Conservation (phyloP, 1,140 invertebrate species). For the Gryllus bimaculatus region DNA sequence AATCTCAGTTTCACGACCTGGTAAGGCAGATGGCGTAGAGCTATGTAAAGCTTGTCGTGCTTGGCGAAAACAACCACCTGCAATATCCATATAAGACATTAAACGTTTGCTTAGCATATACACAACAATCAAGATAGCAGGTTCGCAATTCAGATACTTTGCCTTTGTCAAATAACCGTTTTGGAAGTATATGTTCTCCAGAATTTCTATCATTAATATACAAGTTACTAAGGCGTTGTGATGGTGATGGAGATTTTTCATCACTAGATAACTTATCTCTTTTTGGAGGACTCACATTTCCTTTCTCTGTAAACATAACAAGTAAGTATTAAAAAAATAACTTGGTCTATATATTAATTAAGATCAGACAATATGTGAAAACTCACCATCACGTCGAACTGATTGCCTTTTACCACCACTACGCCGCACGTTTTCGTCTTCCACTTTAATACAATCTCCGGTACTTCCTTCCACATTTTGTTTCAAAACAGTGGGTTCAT, state of each 20-base stretch:
- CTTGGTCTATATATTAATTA: not conserved
- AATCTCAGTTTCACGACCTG: slow-evolving; percentile 71
- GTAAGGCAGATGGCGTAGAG: slow-evolving; percentile 51
- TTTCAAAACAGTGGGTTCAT: not conserved
- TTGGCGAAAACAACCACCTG: not conserved
- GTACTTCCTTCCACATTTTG: not conserved
- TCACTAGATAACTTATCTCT: not conserved
- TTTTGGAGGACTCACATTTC: not conserved
- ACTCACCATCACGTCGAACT: too few relatives aligned
- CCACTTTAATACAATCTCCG: not conserved
- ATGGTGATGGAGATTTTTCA: not conserved
- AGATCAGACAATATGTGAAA: not conserved
- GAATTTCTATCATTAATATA: not conserved
- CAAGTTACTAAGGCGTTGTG: not conserved
- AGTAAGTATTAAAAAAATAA: not conserved
- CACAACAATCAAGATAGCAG: not conserved
- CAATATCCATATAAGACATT: not conserved
- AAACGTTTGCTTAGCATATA: not conserved
- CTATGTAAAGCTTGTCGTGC: slow-evolving; percentile 55
- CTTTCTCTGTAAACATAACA: not conserved
- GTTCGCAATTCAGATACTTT: not conserved
- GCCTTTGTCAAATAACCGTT: not conserved
- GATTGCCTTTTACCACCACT: too few relatives aligned
- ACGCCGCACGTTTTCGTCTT: not conserved
- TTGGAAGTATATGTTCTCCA: not conserved